phyloP scores from a whole-genome alignment of 2,113 vertebrate genomes.

The Lota lota region DNA sequence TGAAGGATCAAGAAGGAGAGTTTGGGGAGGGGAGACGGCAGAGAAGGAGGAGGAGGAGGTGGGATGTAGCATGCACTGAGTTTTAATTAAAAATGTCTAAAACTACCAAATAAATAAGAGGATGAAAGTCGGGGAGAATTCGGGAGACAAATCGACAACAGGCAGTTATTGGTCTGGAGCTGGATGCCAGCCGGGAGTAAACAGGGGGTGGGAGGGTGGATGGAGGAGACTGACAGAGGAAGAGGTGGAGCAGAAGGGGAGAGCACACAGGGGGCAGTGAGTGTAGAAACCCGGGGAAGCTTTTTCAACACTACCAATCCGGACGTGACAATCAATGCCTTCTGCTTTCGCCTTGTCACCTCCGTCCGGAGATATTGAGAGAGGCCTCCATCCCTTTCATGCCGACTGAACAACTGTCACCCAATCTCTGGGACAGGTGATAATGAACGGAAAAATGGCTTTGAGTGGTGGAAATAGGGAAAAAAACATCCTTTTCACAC shows the following conservation, averaged over 20 bases:
- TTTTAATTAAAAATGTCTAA: conserved; percentile 34
- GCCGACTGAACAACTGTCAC: conserved; percentile 57
- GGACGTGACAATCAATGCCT: conserved; percentile 50
- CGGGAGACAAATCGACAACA: background rate
- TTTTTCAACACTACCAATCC: no score
- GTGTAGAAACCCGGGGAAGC: background rate
- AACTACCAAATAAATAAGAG: conserved; percentile 6
- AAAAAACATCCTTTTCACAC: conserved; percentile 48
- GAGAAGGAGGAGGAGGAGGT: background rate
- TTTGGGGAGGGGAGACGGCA: background rate
- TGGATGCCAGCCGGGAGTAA: background rate
- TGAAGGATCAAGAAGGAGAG: conserved; percentile 12
- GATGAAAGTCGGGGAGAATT: background rate
- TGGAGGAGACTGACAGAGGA: background rate
- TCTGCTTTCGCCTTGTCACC: conserved; percentile 42
- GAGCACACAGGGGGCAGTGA: background rate
- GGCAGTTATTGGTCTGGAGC: background rate
- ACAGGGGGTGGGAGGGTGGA: no score
- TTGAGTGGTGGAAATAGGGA: conserved; percentile 11
- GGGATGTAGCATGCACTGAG: conserved; percentile 7
- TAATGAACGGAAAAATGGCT: conserved; percentile 51
- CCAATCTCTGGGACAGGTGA: conserved; percentile 57
- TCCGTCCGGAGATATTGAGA: conserved; percentile 38
- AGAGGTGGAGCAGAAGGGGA: background rate
- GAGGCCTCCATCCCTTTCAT: conserved; percentile 43